Conservation (phyloP, 2,888 invertebrate genomes). For the Sycophila texana region DNA sequence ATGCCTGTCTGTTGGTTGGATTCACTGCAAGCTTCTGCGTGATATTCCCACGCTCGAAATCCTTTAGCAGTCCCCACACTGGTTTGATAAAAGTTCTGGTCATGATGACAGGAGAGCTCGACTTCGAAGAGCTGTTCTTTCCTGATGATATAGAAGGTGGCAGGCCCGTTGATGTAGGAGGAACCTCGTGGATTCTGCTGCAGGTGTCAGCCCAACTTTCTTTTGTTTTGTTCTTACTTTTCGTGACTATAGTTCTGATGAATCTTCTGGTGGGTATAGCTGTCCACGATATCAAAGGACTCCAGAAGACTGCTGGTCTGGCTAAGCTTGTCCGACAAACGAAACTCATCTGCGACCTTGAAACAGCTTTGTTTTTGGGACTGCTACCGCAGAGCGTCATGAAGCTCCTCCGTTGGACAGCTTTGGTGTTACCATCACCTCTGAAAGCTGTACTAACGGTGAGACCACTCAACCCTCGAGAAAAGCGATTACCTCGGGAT, state of each 20-base stretch:
- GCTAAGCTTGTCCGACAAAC: constrained; percentile 90
- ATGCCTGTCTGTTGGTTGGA: constrained; percentile 89
- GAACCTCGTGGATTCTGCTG: constrained; percentile 78
- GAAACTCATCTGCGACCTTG: constrained; percentile 91
- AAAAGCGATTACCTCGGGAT: constrained; percentile 87
- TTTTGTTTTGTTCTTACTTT: constrained; percentile 87
- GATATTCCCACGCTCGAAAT: constrained; percentile 88
- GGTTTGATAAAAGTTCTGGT: constrained; percentile 90
- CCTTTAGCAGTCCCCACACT: constrained; percentile 89
- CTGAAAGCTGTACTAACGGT: constrained; percentile 89
- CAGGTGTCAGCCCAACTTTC: constrained; percentile 90
- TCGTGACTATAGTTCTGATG: constrained; percentile 91
- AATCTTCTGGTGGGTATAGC: constrained; percentile 91
- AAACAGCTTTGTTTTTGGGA: constrained; percentile 87
- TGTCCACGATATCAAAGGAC: constrained; percentile 90
- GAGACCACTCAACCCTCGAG: constrained; percentile 89
- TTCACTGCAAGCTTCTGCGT: constrained; percentile 93
- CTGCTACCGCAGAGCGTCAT: constrained; percentile 86
- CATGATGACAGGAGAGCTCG: constrained; percentile 93
- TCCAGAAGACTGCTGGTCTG: constrained; percentile 89
- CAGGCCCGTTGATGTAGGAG: constrained; percentile 73
- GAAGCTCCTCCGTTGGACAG: constrained; percentile 86
- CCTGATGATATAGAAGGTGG: constrained; percentile 83
- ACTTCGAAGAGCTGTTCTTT: constrained; percentile 83
- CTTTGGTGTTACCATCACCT: constrained; percentile 87